Evolutionary conservation across 2,888 invertebrate genomes (phyloP).

Genomic region (Ecdyonurus torrentis): DNA sequence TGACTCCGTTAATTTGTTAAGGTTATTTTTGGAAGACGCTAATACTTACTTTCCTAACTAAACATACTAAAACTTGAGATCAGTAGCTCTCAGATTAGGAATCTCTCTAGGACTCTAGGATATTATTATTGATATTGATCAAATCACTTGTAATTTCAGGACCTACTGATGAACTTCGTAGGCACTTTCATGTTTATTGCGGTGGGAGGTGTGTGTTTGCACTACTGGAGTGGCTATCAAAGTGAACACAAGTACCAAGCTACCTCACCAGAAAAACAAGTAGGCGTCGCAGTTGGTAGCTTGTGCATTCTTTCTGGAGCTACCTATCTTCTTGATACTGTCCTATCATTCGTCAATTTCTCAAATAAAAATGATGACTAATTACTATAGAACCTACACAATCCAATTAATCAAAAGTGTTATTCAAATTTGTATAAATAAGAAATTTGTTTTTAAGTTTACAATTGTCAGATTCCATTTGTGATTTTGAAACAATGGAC

Average conservation of each 20-base stretch:
- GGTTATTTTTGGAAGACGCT: neutral
- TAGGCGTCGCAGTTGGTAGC: conserved; percentile 65
- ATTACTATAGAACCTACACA: too few relatives aligned
- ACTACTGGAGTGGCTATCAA: conserved; percentile 80
- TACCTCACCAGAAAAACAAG: conserved; percentile 58
- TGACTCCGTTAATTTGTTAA: neutral
- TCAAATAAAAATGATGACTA: conserved; percentile 29
- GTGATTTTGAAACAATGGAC: too few relatives aligned
- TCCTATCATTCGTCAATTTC: conserved; percentile 55
- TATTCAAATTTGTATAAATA: too few relatives aligned
- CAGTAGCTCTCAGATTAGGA: too few relatives aligned
- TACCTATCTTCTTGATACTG: conserved; percentile 61
- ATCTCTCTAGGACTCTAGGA: too few relatives aligned
- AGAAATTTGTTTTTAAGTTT: too few relatives aligned
- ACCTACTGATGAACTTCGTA: conserved; percentile 75
- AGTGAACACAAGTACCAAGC: conserved; percentile 58
- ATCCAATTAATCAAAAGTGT: too few relatives aligned
- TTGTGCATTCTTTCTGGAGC: conserved; percentile 66
- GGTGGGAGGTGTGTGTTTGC: conserved; percentile 69
- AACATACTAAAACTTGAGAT: too few relatives aligned
- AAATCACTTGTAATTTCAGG: too few relatives aligned
- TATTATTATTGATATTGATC: too few relatives aligned
- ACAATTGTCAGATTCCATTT: too few relatives aligned
- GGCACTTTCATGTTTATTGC: conserved; percentile 73
- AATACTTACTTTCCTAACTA: neutral